phyloP scores from a whole-genome alignment of 2,888 invertebrate genomes.

The Eupeodes latifasciatus region DNA sequence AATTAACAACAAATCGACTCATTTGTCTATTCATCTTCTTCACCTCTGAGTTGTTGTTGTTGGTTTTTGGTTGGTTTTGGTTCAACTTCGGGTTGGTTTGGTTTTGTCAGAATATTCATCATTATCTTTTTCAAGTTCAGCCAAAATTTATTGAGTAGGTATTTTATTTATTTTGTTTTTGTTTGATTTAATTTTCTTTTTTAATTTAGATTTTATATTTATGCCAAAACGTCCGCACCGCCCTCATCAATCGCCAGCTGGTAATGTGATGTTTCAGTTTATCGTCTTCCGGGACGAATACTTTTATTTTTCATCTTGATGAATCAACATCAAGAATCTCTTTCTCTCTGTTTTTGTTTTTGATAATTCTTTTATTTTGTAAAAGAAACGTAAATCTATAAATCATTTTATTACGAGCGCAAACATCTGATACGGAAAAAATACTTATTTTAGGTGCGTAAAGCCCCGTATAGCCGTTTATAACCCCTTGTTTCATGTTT shows the following conservation, averaged over 20 bases:
- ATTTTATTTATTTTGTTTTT: constrained; percentile 9
- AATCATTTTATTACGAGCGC: constrained; percentile 40
- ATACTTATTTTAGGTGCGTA: constrained; percentile 42
- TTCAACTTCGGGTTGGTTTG: neutral
- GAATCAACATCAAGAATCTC: constrained; percentile 31
- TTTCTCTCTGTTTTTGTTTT: constrained; percentile 11
- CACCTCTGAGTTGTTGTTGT: neutral
- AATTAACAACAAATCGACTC: constrained; percentile 56
- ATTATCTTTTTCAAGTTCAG: constrained; percentile 49
- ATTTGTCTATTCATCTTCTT: constrained; percentile 17
- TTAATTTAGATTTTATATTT: constrained; percentile 45
- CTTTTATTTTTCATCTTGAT: constrained; percentile 5
- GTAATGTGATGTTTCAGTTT: constrained; percentile 49
- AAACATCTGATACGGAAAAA: constrained; percentile 44
- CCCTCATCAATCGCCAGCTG: constrained; percentile 57
- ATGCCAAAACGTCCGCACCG: constrained; percentile 31
- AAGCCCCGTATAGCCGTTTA: neutral
- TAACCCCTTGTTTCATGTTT: constrained; percentile 27
- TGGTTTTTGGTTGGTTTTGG: too few relatives aligned
- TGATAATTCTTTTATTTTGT: neutral
- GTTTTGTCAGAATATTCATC: constrained; percentile 23
- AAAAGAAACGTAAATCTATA: constrained; percentile 28
- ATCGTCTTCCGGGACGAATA: constrained; percentile 56
- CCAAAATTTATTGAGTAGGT: constrained; percentile 25
- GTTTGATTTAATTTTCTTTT: neutral